phyloP scores from a whole-genome alignment of 92 coral and sea anemone genomes.

The Blastomussa wellsi region DNA sequence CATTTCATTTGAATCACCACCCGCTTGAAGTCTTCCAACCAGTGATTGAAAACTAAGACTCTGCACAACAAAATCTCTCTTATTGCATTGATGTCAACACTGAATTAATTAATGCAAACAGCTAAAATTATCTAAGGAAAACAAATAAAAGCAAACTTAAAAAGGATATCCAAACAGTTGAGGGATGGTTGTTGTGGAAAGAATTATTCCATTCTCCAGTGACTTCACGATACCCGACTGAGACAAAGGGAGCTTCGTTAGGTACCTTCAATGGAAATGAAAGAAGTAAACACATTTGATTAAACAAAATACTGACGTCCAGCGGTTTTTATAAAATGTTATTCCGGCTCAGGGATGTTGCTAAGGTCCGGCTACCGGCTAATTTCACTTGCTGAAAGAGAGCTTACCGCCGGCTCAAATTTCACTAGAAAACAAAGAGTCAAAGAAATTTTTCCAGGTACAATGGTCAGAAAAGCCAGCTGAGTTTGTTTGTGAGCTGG shows the following conservation, averaged over 20 bases:
- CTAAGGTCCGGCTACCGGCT: too few species aligned
- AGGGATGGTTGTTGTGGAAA: conserved; percentile 68
- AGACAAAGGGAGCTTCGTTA: conserved; percentile 50
- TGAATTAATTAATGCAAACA: neutral
- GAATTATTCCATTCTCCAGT: conserved; percentile 85
- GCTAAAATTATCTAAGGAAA: neutral
- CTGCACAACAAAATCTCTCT: neutral
- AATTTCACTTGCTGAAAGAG: too few species aligned
- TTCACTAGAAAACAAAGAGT: too few species aligned
- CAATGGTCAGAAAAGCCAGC: too few species aligned
- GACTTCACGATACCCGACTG: conserved; percentile 42
- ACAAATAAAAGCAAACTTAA: neutral
- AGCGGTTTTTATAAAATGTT: too few species aligned
- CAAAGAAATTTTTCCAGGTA: too few species aligned
- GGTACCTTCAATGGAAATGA: conserved; percentile 26
- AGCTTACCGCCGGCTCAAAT: too few species aligned
- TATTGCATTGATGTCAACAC: neutral
- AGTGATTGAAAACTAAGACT: neutral
- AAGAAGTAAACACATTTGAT: neutral
- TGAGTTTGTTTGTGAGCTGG: too few species aligned
- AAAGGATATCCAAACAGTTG: conserved; percentile 95
- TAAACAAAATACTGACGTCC: neutral
- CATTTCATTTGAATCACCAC: too few species aligned
- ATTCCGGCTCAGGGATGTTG: too few species aligned
- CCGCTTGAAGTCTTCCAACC: neutral